Evolutionary conservation across 23 tunicate species (phyloP).

Genomic region (Pegea sp.): DNA sequence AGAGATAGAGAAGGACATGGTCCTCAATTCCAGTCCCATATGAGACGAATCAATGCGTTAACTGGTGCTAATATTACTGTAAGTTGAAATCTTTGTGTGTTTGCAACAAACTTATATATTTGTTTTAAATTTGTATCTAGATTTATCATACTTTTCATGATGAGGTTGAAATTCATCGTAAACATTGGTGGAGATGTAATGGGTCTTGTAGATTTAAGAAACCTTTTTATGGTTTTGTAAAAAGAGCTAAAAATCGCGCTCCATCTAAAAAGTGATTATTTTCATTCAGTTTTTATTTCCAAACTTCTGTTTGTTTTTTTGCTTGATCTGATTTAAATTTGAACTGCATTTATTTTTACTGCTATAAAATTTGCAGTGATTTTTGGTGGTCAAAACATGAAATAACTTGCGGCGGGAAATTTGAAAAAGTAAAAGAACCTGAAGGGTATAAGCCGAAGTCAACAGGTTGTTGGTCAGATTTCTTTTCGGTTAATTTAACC

Average conservation of each 20-base stretch:
- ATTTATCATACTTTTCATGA: conserved; percentile 87
- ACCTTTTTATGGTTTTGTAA: conserved; percentile 86
- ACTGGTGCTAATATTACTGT: conserved; percentile 82
- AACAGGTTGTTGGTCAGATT: too few relatives aligned
- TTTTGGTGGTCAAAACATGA: conserved; percentile 78
- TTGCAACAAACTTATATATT: neutral
- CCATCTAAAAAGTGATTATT: conserved; percentile 42
- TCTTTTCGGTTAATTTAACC: too few relatives aligned
- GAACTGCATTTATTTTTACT: too few relatives aligned
- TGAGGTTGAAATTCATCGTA: conserved; percentile 52
- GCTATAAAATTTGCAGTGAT: too few relatives aligned
- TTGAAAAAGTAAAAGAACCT: conserved; percentile 69
- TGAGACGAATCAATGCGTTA: conserved; percentile 46
- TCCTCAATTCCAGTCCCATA: conserved; percentile 75
- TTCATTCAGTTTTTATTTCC: neutral
- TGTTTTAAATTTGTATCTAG: neutral
- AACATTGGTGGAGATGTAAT: conserved; percentile 98
- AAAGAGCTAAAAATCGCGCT: conserved; percentile 67
- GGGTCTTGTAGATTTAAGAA: conserved; percentile 50
- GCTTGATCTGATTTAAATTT: too few relatives aligned
- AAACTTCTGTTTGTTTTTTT: too few relatives aligned
- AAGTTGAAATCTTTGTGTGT: conserved; percentile 3
- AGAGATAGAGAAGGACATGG: conserved; percentile 92
- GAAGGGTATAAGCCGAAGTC: too few relatives aligned
- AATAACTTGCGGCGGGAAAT: conserved; percentile 48